Base-by-base conservation (phyloP, 2,888 invertebrate genomes). In the Polymixis flavicincta region DNA sequence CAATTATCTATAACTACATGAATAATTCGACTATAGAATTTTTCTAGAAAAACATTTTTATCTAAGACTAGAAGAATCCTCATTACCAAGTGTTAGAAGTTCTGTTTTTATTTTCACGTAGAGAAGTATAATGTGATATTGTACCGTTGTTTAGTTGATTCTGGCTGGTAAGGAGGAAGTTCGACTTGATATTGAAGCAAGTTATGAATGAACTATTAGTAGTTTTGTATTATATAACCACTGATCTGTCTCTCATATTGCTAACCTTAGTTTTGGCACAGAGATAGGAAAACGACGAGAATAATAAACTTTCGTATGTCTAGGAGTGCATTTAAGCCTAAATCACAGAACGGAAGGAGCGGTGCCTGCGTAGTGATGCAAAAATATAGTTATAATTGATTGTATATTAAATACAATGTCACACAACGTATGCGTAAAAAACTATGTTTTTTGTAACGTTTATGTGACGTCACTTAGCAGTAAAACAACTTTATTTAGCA, bases 261-360 rank as follows among this genome's bases (percentile, higher is more conserved):
- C 88, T 88, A 83, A 80, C 77, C 81, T 87, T 87, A 88, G 86
- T 92, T 95, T 95, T 96, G 96, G 96, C 96, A 96, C 96, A 95
- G 93, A 92, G 87, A 87, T 93, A 93, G 93, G 93, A 92, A 92
- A 92, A 90, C 57, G 85, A 74, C 85, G 80, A 91, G 91, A 91
- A 89, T 90, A 92, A 74, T 90, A 89, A 89, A 85, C 79, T 82
- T 87, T 86, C 78, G 78, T 89, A 88, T 91, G 90, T 87, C 92
- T 94, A 93, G 89, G 89, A 91, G 94, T 92, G 91, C 89, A 74
- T 91, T 93, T 93, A 95, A 93, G 94, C 93, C 95, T 95, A 96
- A 93, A 95, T 95, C 95, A 96, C 95, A 95, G 95, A 95, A 94
- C 93, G 92, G 93, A 95, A 94, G 93, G 93, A 92, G 93, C 93